phyloP scores from a whole-genome alignment of 2,113 vertebrate genomes.

The Colistium nudipinnis region DNA sequence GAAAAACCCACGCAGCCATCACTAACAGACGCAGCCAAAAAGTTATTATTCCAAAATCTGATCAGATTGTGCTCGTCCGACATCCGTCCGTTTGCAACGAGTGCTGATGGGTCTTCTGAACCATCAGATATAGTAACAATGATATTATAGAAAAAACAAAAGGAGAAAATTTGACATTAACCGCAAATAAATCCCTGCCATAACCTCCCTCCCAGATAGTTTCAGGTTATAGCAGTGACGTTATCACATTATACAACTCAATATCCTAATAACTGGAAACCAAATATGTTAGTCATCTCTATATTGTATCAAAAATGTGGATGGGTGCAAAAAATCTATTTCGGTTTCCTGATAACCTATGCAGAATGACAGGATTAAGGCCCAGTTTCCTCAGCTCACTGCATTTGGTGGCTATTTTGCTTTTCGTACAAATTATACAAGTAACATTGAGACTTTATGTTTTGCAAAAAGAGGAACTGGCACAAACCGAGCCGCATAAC shows the following conservation, averaged over 20 bases:
- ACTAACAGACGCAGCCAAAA: constrained; percentile 7
- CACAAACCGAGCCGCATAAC: too few relatives aligned
- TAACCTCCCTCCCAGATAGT: neutral
- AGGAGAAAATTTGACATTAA: neutral
- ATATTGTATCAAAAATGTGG: too few relatives aligned
- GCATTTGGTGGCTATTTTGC: too few relatives aligned
- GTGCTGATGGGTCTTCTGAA: neutral
- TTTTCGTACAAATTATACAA: too few relatives aligned
- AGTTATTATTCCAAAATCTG: neutral
- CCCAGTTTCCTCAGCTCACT: too few relatives aligned
- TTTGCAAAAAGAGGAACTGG: too few relatives aligned
- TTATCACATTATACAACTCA: neutral
- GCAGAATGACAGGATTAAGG: too few relatives aligned
- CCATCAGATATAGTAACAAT: neutral
- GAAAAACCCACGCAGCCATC: constrained; percentile 35
- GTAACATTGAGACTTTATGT: too few relatives aligned
- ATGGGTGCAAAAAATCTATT: too few relatives aligned
- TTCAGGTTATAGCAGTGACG: neutral
- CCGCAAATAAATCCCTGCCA: neutral
- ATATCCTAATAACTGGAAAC: too few relatives aligned
- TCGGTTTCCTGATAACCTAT: too few relatives aligned
- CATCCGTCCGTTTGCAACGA: neutral
- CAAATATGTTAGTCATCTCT: too few relatives aligned
- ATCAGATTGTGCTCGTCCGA: neutral
- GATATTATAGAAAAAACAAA: neutral